These are phyloP conservation scores for Pachyramphus minor DNA, from an alignment of 2,113 vertebrate genomes.

Conservation along the genomic window DNA sequence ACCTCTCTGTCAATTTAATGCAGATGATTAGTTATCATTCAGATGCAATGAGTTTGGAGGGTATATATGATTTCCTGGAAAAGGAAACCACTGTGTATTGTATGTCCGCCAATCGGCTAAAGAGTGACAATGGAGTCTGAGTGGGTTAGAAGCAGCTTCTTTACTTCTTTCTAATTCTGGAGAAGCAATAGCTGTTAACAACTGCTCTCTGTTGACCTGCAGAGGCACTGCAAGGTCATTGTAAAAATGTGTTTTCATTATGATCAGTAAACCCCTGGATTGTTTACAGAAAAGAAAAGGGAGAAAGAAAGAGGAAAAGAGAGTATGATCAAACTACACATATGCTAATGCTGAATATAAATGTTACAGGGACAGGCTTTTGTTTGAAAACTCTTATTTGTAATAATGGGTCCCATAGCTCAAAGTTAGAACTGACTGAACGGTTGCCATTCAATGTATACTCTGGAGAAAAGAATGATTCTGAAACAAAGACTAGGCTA, in stretches of 20 bases:
- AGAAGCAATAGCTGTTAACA: constrained; percentile 8
- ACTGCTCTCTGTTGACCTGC: background rate
- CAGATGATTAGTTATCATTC: background rate
- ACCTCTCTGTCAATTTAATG: background rate
- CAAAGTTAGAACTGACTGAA: background rate
- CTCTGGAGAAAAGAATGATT: background rate
- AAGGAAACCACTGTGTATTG: background rate
- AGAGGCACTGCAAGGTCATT: background rate
- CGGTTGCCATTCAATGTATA: background rate
- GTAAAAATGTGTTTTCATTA: background rate
- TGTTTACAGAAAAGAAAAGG: background rate
- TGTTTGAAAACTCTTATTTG: background rate
- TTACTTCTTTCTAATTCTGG: background rate
- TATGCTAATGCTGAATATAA: background rate
- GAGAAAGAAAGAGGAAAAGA: background rate
- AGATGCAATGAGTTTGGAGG: background rate
- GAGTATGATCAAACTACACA: background rate
- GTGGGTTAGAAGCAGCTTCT: background rate
- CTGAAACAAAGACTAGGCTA: background rate
- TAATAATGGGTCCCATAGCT: background rate
- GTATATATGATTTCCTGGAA: background rate
- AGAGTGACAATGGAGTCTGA: background rate
- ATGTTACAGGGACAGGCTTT: background rate
- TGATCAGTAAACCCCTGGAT: constrained; percentile 3
- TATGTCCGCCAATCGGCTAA: background rate